Evolutionary conservation across 2,797 vertebrate genomes (phyloP).

Genomic region (Neosalanx taihuensis): DNA sequence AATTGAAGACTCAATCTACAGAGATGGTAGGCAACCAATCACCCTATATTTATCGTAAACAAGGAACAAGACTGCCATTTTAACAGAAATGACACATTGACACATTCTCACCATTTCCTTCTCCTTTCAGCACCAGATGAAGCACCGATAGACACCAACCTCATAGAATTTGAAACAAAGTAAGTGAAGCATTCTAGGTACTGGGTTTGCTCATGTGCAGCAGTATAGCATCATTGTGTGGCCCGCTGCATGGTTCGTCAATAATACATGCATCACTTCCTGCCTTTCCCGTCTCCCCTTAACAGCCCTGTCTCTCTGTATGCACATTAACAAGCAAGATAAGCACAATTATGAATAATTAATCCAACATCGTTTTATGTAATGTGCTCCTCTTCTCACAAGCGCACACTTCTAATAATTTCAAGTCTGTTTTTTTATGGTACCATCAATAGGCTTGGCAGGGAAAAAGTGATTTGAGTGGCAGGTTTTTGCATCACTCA

Average conservation of each 20-base stretch:
- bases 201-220: neutral
- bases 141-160: conserved; percentile 87
- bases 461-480: neutral
- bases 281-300: conserved; percentile 3
- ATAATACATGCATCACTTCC: conserved; percentile 18
- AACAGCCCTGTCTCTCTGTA: conserved; percentile 1
- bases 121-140: conserved; percentile 82
- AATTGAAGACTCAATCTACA: conserved; percentile 76
- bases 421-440: neutral
- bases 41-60: neutral
- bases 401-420: neutral
- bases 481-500: neutral
- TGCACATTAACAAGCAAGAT: conserved; percentile 20
- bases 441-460: neutral
- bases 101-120: neutral
- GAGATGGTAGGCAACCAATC: conserved; percentile 75
- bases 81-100: neutral
- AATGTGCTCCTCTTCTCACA: conserved; percentile 2
- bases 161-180: conserved; percentile 96
- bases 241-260: conserved; percentile 6
- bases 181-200: conserved; percentile 66
- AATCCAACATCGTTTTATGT: conserved; percentile 3
- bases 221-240: neutral
- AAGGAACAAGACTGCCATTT: neutral
- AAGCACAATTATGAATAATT: conserved; percentile 26